Base-by-base conservation (phyloP, 2,113 vertebrate species). In the Fregata magnificens region DNA sequence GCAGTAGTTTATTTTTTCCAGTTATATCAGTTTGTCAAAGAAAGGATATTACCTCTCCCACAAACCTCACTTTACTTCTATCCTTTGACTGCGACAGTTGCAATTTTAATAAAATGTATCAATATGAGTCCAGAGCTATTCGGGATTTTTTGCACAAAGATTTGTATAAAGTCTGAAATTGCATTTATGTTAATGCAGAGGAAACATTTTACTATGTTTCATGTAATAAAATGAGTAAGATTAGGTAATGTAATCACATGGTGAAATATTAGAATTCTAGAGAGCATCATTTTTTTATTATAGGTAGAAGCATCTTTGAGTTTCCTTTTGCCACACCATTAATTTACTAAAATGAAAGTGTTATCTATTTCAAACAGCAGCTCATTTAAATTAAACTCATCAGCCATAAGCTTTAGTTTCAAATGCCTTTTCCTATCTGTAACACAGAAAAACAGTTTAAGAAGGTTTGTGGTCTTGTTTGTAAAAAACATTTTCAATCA, bases 281-380 rank as follows among this genome's bases (percentile, higher is more conserved):
- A 91, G 22, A 95, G 55, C 32, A 95, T 26, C 0, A n/a, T 52
- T 95, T 90, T 86, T 85, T 93, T 93, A 92, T 82, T 95, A 93
- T 31, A 95, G 55, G 84, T 95, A 87, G 90, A 95, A 96, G 49
- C 50, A 95, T 91, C 76, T 97, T 88, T 78, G 84, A 96, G 76
- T 97, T 97, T 96, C 56, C 77, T 97, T 97, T 97, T 96, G 96
- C 77, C 81, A 96, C 85, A 91, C 93, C 89, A 97, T 96, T 97
- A 97, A 96, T 95, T 96, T 97, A 76, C 71, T 95, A 80, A 97
- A 98, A 96, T 88, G 95, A 95, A 98, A 97, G 78, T 61, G 93
- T 97, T 98, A 98, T 97, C 96, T 98, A 55, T 95, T 97, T 98
- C 95, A 97, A 97, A 98, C 95, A 98, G 88, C 67, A 97, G 78